These are phyloP conservation scores for Emydocephalus ijimae DNA, from an alignment of 2,113 vertebrate genomes.

Conservation along the genomic window DNA sequence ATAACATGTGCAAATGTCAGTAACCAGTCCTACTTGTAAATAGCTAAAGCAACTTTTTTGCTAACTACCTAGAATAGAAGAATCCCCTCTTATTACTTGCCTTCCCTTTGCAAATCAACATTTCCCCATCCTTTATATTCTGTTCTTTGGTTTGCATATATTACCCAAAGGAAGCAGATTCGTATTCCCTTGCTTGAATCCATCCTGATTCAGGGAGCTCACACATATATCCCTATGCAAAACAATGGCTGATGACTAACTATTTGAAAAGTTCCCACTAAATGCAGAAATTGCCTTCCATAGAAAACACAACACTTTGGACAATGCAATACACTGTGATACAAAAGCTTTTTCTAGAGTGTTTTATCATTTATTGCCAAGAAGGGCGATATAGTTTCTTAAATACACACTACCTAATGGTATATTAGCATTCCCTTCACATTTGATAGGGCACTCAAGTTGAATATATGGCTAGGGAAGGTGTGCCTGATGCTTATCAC, in stretches of 20 bases:
- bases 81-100: not conserved
- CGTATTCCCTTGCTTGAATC: not conserved
- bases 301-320: not conserved
- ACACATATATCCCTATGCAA: not conserved
- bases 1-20: not conserved
- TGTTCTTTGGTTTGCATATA: not conserved
- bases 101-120: constrained; percentile 14
- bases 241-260: not conserved
- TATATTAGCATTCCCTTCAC: not conserved
- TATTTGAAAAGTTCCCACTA: not conserved
- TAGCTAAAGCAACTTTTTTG: not conserved
- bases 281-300: not conserved
- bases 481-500: not conserved
- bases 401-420: not conserved
- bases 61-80: not conserved
- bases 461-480: not conserved
- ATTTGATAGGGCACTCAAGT: not conserved
- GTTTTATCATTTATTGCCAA: not conserved
- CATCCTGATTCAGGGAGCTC: not conserved
- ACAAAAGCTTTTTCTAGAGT: not conserved
- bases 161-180: not conserved
- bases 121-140: not conserved
- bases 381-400: not conserved
- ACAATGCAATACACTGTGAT: not conserved
- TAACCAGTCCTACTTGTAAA: not conserved